Evolutionary conservation across 1,140 invertebrate genomes (phyloP), one percentile per base, ranked within the genome.

Genomic region (Cylas formicarius): DNA sequence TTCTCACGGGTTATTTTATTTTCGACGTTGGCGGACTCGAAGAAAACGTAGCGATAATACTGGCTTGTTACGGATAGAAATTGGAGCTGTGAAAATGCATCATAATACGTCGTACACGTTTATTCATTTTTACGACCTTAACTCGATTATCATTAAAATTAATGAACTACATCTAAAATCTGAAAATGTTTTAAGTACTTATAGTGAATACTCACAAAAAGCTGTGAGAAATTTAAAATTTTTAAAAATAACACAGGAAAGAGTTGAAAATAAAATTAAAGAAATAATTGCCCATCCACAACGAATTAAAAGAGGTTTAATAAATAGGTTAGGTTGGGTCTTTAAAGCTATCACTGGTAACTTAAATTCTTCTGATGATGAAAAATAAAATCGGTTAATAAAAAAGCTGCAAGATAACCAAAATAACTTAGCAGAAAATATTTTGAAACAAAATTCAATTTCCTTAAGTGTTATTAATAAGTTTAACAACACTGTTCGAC

Each of bases 341-440:
- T 53, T 61, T 7, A 59, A 59, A 46, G 22, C 46, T 14, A 49
- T 60, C 1, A 56, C 53, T n/a, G 58, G 56, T 16, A 57, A 58
- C 41, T 47, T 55, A 48, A 57, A 60, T 37, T 18, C 47, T n/a
- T 16, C 52, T 24, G 57, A 61, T 48, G 55, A 49, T 16, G 26
- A 52, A 28, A 31, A 36, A n/a, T 48, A 52, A 27, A 46, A 59
- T 36, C 52, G 52, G 45, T 40, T 51, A 36, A 59, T 53, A 36
- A 21, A 49, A 31, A 34, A 49, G 44, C 22, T 39, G n/a, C 37
- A 27, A 39, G 13, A 16, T 20, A 39, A 39, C 20, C 37, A 39
- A 27, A 27, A 39, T 28, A 39, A 39, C 18, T 39, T 39, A 26
- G 37, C 22, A 2, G 11, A 7, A 9, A 39, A 13, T 27, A 39